Percentiles rank a stretch among this genome's conserved stretches.
Evolutionary conservation across 2,888 invertebrate species (phyloP).

Genomic region (Melipona beecheii): DNA sequence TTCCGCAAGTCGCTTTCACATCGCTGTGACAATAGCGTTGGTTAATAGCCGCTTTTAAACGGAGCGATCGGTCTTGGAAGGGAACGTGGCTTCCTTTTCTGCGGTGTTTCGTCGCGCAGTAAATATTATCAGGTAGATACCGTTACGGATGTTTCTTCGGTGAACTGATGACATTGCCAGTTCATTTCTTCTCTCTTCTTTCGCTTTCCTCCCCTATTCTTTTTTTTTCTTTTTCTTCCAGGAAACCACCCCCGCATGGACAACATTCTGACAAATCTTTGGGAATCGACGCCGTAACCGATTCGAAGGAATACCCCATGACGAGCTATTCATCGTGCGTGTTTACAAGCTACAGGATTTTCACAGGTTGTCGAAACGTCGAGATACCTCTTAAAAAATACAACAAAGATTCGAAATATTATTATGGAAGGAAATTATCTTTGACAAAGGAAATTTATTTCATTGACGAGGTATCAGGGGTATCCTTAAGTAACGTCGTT

Average conservation of each 20-base stretch:
- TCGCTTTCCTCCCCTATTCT: background rate
- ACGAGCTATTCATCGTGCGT: conserved; percentile 47
- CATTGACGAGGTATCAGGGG: too few relatives aligned
- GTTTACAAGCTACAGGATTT: conserved; percentile 48
- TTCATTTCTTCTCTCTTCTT: conserved; percentile 47
- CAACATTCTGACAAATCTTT: conserved; percentile 51
- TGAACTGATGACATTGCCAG: conserved; percentile 62
- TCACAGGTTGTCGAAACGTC: conserved; percentile 1
- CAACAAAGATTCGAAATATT: background rate
- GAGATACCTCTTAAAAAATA: background rate
- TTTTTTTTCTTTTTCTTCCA: conserved; percentile 13
- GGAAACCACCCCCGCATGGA: conserved; percentile 19
- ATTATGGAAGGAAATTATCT: background rate
- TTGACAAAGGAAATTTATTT: conserved; percentile 30
- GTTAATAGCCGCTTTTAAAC: conserved; percentile 46
- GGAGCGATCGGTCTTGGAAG: conserved; percentile 14
- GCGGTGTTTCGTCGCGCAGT: conserved; percentile 30
- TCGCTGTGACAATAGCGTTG: conserved; percentile 35
- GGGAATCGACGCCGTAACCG: conserved; percentile 39
- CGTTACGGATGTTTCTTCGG: conserved; percentile 37
- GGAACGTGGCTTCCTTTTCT: background rate
- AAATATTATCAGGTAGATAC: conserved; percentile 58
- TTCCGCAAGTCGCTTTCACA: conserved; percentile 26
- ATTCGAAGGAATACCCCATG: conserved; percentile 58
- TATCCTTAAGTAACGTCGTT: too few relatives aligned